Base-by-base conservation (phyloP, 2,113 vertebrate genomes). In the Enhydra lutris region DNA sequence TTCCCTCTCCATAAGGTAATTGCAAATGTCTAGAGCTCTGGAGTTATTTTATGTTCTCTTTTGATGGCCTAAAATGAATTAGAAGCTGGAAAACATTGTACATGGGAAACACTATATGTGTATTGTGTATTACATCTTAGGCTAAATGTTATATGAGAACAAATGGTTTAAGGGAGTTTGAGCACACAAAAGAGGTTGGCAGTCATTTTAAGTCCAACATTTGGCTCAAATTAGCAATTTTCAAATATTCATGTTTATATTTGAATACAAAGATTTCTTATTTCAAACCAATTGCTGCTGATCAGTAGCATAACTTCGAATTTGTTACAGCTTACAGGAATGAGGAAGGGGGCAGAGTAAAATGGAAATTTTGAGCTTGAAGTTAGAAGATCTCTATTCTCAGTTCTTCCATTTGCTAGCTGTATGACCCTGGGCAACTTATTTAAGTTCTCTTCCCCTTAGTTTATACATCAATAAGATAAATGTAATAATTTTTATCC, bases 181-280 rank as follows among this genome's bases (percentile, higher is more conserved):
- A 84, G 73, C 52, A 95, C 94, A 96, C 97, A 97, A 92, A 97
- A 97, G 96, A 97, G 94, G 78, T 59, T 96, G 95, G 95, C 95
- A 97, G 97, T 98, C 95, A 97, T 94, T 71, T 78, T 89, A 83
- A 97, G 78, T 81, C 36, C 84, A 96, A 98, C 97, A 97, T 98
- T 98, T 98, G 98, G 97, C 92, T 81, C 88, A 95, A 93, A 97
- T 98, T 97, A 98, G 84, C 71, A 90, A 96, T 97, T 98, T 97
- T 98, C 94, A 97, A 97, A 97, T 97, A 97, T 97, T 97, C 97
- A 74, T 97, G 97, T 97, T 97, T 97, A 69, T 96, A 97, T 97
- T 97, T 96, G 82, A 98, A 98, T 94, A 95, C 96, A 97, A 97
- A 97, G 97, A 97, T 97, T 98, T 93, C 94, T 98, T 97, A 97